Base-by-base conservation (phyloP, 2,113 vertebrate species). In the Limanda limanda region DNA sequence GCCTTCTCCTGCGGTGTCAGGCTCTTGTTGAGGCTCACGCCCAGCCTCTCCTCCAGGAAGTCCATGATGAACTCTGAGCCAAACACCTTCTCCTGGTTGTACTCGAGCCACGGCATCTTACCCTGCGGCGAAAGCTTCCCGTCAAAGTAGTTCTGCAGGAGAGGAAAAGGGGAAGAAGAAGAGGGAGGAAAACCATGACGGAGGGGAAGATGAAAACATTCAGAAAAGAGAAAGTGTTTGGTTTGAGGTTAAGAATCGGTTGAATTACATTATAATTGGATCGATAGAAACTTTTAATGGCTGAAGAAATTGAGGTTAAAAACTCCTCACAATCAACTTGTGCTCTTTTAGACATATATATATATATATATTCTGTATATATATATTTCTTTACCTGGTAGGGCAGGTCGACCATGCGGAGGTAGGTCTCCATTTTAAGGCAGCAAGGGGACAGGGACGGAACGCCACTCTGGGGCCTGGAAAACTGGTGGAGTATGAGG, bases 91-190 rank as follows among this genome's bases (percentile, higher is more conserved):
- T 96, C 96, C 86, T 95, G 93, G 91, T 98, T 98, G 93, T 99
- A 99, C 91, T 98, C 97, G 59, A 99, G 97, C 98, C 98, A 99
- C 40, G 98, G 98, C 98, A 99, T 99, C 90, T 99, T 99, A 76
- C 97, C 98, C 94, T 98, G 98, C 55, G 97, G 96, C 40, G 98
- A 99, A 81, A 99, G 96, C 92, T 97, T 98, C 92, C 98, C 98
- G 85, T 98, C 97, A 88, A 99, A 99, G 94, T 97, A 98, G 92
- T 98, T 99, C 98, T 99, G 78, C 67, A 80, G 23, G 17, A 21
- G 47, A 27, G 20, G 10, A 63, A 12, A n/a, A 31, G 25, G 52
- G n/a, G 31, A 67, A 37, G 42, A 27, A 74, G 31, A 78, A 62
- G 3, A 24, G 13, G 6, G 15, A 7, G 5, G 31, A 31, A 31